phyloP scores from a whole-genome alignment of 2,888 invertebrate species.

The Rhopalosiphum nymphaeae region DNA sequence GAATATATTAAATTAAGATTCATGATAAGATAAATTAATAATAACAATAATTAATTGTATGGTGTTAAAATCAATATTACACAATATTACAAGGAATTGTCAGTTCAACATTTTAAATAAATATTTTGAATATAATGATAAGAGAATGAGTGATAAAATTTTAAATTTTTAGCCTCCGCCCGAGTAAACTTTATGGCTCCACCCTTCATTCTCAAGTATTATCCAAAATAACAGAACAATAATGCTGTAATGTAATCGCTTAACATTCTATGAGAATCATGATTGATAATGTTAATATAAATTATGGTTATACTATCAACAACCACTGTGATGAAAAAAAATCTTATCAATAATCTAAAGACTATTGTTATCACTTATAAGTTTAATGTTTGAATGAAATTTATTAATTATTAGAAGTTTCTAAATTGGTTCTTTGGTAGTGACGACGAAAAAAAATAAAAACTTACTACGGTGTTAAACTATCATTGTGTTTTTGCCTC shows the following conservation, averaged over 20 bases:
- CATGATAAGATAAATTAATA: background rate
- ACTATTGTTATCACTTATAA: background rate
- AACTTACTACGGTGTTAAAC: background rate
- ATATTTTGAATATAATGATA: background rate
- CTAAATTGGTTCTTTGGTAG: background rate
- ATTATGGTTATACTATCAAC: too few relatives aligned
- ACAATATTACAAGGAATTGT: too few relatives aligned
- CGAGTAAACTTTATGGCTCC: too few relatives aligned
- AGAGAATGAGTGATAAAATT: background rate
- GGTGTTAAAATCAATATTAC: background rate
- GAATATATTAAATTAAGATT: background rate
- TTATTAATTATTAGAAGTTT: background rate
- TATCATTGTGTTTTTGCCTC: background rate
- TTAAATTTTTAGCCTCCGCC: background rate
- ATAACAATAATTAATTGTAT: background rate
- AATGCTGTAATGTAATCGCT: too few relatives aligned
- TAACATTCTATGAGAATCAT: too few relatives aligned
- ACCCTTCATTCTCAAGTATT: too few relatives aligned
- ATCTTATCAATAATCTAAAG: background rate
- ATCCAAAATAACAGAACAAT: too few relatives aligned
- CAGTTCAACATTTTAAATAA: too few relatives aligned
- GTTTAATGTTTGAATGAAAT: background rate
- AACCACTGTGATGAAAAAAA: background rate
- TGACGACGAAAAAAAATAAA: background rate
- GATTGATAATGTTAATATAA: background rate